Conservation (phyloP, 2,113 vertebrate genomes). For the Heterocephalus glaber region DNA sequence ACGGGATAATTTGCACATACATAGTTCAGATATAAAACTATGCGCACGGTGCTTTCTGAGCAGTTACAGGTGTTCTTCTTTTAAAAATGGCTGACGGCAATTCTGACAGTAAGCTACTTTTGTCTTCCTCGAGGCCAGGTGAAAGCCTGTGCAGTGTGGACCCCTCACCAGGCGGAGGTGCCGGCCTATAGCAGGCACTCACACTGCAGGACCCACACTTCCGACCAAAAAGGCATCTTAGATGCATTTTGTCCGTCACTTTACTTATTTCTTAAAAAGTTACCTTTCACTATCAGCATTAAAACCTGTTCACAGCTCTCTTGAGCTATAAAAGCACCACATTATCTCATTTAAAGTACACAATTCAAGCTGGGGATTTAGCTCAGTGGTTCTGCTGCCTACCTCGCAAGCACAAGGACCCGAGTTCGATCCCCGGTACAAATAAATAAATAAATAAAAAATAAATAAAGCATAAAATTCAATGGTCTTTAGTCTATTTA, state of each 20-base stretch:
- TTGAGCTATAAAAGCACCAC: background rate
- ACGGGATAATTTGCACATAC: background rate
- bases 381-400: no score
- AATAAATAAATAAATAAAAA: no score
- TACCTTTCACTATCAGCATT: constrained; percentile 14
- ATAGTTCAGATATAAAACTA: constrained; percentile 2
- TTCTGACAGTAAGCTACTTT: constrained; percentile 58
- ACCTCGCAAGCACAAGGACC: no score
- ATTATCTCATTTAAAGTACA: background rate
- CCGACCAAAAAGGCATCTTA: background rate
- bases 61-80: background rate
- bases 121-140: background rate
- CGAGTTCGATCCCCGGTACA: no score
- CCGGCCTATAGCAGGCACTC: constrained; percentile 34
- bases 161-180: rapidly evolving
- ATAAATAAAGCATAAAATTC: background rate
- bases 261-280: background rate
- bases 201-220: constrained; percentile 38
- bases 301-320: background rate
- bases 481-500: background rate
- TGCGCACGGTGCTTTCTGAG: background rate
- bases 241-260: background rate
- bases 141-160: background rate
- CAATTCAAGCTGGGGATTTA: no score
- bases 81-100: constrained; percentile 51